Conservation (phyloP, 2,113 vertebrate species). For the Sardina pilchardus region DNA sequence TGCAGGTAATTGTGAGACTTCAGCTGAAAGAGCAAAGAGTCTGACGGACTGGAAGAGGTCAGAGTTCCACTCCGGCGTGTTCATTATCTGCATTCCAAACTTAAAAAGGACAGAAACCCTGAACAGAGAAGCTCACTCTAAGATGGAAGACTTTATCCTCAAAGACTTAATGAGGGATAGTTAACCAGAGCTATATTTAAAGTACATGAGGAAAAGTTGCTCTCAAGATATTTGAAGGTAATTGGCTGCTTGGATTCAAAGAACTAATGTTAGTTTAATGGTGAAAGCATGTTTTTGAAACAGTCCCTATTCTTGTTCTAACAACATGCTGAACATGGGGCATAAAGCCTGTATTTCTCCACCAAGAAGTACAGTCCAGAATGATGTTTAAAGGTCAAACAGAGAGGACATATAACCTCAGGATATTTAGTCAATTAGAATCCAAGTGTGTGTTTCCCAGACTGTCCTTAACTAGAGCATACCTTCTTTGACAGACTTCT, state of each 20-base stretch:
- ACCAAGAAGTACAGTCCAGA: not conserved
- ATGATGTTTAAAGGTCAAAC: not conserved
- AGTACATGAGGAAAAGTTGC: not conserved
- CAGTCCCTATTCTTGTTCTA: not conserved
- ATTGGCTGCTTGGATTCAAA: not conserved
- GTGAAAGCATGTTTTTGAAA: not conserved
- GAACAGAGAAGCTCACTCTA: not conserved
- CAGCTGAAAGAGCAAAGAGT: not conserved
- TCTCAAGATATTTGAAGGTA: not conserved
- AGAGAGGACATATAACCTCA: not conserved
- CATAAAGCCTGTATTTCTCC: not conserved
- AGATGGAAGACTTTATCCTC: not conserved
- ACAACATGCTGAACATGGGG: not conserved
- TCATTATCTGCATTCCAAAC: slow-evolving; percentile 15
- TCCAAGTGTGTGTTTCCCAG: not conserved
- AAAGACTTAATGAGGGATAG: not conserved
- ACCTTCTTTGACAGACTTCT: not conserved
- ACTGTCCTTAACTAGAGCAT: not conserved
- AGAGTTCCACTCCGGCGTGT: not conserved
- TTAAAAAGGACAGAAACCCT: not conserved
- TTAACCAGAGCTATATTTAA: not conserved
- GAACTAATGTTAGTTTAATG: not conserved
- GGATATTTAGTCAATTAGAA: not conserved
- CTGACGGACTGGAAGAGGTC: slow-evolving; percentile 28
- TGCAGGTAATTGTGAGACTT: slow-evolving; percentile 5